Evolutionary conservation across 2,888 invertebrate species (phyloP), one percentile per base, ranked within the genome.

Genomic region (Philopedon plagiatum): DNA sequence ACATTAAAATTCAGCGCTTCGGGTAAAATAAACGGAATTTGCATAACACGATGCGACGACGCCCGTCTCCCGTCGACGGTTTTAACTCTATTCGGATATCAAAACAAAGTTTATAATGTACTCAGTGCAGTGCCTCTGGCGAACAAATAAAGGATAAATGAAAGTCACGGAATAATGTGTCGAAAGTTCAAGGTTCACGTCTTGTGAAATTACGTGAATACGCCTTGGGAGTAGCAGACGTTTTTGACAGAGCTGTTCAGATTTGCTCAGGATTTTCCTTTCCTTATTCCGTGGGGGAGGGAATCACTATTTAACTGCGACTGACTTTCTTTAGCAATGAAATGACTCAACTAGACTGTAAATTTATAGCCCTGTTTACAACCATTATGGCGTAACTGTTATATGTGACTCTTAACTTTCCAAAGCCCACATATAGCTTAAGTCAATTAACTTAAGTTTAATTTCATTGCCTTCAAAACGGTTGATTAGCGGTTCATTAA

Each of bases 1-100:
- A 37, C 54, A 64, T 64, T 64, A 51, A 64, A 64, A 64, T 64
- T 64, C 64, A 64, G n/a, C 54, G 41, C 64, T 23, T 54, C 26
- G 26, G 23, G 54, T 64, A 64, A 64, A 54, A 64, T 54, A 51
- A 63, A 18, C 64, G 0, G 21, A 26, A 64, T 64, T 64, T 64
- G 64, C 64, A 64, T 64, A 64, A 54, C 64, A 41, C 13, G 54
- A 64, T 39, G 64, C 64, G 39, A 63, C 54, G 34, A 15, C 26
- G 58, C 15, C 39, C 58, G 13, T n/a, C 41, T 58, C 39, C 41
- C 58, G 58, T 23, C 23, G 37, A 41, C 58, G 41, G 41, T 41
- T 41, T 58, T 58, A 58, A 58, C 41, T 58, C 58, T 41, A 58
- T 58, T 26, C 23, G 11, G 23, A 41, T 58, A 39, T 58, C 58